Evolutionary conservation across 2,113 vertebrate species (phyloP).

Genomic region (Clarias batrachus): DNA sequence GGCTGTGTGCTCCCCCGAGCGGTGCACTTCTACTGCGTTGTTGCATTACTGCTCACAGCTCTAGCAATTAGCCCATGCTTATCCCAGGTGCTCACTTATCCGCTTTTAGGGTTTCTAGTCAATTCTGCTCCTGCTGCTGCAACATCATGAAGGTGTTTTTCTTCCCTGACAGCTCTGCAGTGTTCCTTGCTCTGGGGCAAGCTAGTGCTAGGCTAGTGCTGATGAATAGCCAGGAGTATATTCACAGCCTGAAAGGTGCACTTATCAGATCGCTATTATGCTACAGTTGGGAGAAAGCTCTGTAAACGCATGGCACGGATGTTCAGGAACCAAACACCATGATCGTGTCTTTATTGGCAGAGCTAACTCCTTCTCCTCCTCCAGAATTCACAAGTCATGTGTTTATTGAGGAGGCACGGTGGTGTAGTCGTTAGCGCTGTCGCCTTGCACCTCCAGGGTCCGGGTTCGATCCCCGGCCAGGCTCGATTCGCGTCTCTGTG

Average conservation of each 20-base stretch:
- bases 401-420: too few species aligned
- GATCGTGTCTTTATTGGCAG: neutral
- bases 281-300: neutral
- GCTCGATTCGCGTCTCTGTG: too few species aligned
- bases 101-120: neutral
- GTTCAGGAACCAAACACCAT: neutral
- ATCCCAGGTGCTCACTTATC: neutral
- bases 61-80: neutral
- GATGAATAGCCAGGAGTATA: slow-evolving; percentile 7
- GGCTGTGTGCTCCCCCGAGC: neutral
- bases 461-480: too few species aligned
- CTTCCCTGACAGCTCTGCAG: neutral
- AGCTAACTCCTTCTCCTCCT: neutral
- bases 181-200: neutral
- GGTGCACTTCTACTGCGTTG: neutral
- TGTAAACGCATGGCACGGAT: neutral
- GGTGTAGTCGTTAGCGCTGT: too few species aligned
- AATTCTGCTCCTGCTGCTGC: neutral
- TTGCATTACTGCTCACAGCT: neutral
- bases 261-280: slow-evolving; percentile 12
- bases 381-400: neutral
- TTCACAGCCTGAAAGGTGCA: neutral
- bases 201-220: neutral
- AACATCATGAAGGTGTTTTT: neutral
- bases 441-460: too few species aligned